Percentiles rank a stretch among this genome's conserved stretches.
Conservation (phyloP, 2,888 invertebrate genomes). For the Oligia strigilis region DNA sequence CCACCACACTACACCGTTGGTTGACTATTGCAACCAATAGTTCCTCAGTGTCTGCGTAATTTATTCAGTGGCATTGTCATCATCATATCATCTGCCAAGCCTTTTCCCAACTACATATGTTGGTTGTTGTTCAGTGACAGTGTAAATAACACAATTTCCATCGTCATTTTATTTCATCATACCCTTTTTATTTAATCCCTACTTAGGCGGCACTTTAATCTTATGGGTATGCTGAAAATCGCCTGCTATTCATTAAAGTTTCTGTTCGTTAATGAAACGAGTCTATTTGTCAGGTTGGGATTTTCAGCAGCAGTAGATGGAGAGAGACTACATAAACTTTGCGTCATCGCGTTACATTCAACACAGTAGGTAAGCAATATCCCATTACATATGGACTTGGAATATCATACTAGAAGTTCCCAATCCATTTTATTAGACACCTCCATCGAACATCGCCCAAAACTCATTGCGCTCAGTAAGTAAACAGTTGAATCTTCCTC, state of each 20-base stretch:
- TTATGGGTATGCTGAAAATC: neutral
- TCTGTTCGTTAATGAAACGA: neutral
- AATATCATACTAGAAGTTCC: neutral
- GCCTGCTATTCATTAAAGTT: neutral
- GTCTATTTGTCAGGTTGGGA: neutral
- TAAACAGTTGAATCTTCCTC: conserved; percentile 33
- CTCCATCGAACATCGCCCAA: neutral
- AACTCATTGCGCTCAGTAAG: conserved; percentile 27
- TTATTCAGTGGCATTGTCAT: neutral
- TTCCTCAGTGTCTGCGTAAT: too few species aligned
- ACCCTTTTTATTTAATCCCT: neutral
- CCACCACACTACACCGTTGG: too few species aligned
- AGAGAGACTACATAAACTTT: neutral
- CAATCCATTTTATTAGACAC: neutral
- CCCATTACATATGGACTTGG: neutral
- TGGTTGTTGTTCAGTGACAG: too few species aligned
- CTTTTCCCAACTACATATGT: too few species aligned
- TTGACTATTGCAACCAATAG: too few species aligned
- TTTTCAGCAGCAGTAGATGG: neutral
- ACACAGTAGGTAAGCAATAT: neutral
- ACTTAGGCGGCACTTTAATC: too few species aligned
- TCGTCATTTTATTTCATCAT: neutral
- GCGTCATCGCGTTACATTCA: neutral
- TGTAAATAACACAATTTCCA: neutral
- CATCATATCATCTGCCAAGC: too few species aligned